Conservation (phyloP, 2,888 invertebrate species). For the Sinelater perroti region DNA sequence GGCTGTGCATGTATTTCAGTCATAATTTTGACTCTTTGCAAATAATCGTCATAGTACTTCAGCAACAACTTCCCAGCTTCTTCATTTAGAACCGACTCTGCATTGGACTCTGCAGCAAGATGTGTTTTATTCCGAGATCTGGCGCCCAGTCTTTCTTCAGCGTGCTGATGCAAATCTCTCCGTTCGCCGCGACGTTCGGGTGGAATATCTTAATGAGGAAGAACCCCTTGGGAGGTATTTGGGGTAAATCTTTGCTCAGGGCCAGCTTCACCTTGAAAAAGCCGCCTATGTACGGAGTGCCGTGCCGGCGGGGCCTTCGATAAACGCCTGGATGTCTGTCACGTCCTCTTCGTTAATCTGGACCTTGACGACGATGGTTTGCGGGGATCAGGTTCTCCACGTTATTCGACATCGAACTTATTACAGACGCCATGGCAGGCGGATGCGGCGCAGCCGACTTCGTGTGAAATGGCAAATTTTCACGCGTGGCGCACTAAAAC, state of each 20-base stretch:
- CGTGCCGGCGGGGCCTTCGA: constrained; percentile 82
- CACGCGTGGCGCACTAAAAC: neutral
- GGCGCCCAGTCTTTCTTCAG: constrained; percentile 96
- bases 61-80: constrained; percentile 94
- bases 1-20: constrained; percentile 88
- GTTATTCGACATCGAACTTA: constrained; percentile 71
- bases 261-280: constrained; percentile 89
- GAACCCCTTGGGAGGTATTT: constrained; percentile 89
- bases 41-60: constrained; percentile 94
- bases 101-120: constrained; percentile 93
- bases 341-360: constrained; percentile 91
- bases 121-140: constrained; percentile 93
- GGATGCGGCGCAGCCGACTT: neutral
- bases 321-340: constrained; percentile 90
- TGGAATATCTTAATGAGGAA: constrained; percentile 97
- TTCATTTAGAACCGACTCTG: constrained; percentile 96
- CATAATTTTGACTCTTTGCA: constrained; percentile 86
- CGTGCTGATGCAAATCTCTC: constrained; percentile 97
- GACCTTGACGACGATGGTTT: constrained; percentile 90
- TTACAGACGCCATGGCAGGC: constrained; percentile 35
- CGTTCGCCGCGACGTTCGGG: constrained; percentile 92
- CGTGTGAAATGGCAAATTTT: constrained; percentile 11
- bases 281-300: constrained; percentile 91
- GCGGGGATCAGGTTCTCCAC: constrained; percentile 95
- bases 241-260: constrained; percentile 91